Percentiles rank a stretch among this genome's conserved stretches.
Evolutionary conservation across 2,797 vertebrate genomes (phyloP).

Genomic region (Takifugu rubripes): DNA sequence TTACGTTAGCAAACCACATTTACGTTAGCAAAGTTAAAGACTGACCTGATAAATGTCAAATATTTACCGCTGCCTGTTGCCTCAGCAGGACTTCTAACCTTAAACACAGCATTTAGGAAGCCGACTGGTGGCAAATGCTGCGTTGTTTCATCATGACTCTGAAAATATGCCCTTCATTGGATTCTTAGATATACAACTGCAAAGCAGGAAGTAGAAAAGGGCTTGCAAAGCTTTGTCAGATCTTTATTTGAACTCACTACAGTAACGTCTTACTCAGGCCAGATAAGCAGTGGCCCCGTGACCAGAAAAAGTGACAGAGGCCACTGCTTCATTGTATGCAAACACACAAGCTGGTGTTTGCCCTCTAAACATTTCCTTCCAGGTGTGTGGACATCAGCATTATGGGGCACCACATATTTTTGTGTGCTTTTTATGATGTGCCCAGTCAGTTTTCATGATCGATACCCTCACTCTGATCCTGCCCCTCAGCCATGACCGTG

Average conservation of each 20-base stretch:
- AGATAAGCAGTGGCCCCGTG: constrained; percentile 41
- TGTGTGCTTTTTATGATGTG: neutral
- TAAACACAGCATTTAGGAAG: neutral
- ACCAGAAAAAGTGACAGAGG: constrained; percentile 30
- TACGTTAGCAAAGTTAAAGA: constrained; percentile 13
- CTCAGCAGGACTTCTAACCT: neutral
- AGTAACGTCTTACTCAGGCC: constrained; percentile 12
- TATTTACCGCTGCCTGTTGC: neutral
- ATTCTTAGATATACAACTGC: no score
- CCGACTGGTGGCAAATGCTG: no score
- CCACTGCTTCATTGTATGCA: constrained; percentile 39
- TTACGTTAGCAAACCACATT: neutral
- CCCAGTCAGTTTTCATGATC: no score
- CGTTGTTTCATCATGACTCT: no score
- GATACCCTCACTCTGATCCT: no score
- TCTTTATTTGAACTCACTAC: neutral
- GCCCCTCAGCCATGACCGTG: no score
- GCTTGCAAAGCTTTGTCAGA: neutral
- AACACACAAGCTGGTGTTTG: constrained; percentile 46
- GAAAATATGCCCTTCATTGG: no score
- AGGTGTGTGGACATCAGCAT: constrained; percentile 18
- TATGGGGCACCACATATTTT: constrained; percentile 13
- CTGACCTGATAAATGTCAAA: no score
- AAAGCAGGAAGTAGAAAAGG: no score
- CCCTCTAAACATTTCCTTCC: constrained; percentile 38